A percentile compares a stretch with the other conserved stretches of the same genome.
Evolutionary conservation across 2,113 vertebrate species (phyloP).

Genomic region (Gallinago jamesoni): DNA sequence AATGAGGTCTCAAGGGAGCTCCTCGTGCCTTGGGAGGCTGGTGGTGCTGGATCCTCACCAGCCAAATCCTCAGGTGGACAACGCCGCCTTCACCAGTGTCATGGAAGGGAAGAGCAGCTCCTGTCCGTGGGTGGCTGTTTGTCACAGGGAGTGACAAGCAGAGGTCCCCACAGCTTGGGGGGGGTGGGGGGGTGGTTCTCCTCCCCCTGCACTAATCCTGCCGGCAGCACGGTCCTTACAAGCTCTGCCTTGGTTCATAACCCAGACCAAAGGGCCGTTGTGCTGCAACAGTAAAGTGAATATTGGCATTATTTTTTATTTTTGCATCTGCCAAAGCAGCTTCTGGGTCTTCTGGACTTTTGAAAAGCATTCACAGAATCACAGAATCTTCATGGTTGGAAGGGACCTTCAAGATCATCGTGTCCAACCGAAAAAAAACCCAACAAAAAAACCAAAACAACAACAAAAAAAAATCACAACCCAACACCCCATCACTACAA

Average conservation of each 20-base stretch:
- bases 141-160: not conserved
- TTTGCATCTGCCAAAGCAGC: not conserved
- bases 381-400: no score
- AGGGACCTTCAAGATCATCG: no score
- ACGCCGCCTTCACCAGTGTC: fast-evolving
- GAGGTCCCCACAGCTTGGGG: not conserved
- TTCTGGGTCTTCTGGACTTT: no score
- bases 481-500: no score
- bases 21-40: not conserved
- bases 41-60: not conserved
- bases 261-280: not conserved
- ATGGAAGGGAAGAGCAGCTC: not conserved
- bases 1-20: not conserved
- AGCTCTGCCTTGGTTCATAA: fast-evolving
- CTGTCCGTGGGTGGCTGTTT: fast-evolving
- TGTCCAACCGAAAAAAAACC: no score
- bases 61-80: not conserved
- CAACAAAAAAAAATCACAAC: no score
- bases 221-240: fast-evolving
- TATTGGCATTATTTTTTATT: not conserved
- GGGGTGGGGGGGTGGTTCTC: no score
- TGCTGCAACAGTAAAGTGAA: fast-evolving
- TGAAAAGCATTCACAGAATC: no score
- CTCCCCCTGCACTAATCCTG: not conserved
- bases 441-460: no score